Evolutionary conservation across 2,888 invertebrate species (phyloP).

Genomic region (Smittia sp.): DNA sequence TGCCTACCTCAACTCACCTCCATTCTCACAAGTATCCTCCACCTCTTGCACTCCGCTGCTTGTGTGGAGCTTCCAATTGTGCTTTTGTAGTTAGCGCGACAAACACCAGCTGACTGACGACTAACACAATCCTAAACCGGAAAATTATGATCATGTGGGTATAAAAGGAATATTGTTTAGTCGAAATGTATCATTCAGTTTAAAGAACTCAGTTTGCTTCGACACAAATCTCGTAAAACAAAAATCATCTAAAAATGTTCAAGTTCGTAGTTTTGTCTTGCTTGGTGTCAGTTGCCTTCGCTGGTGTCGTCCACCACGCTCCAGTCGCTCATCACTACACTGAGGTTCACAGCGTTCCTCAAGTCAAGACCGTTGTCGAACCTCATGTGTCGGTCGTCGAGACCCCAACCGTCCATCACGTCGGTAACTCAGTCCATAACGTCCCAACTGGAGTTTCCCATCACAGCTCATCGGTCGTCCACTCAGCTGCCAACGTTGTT

Average conservation of each 20-base stretch:
- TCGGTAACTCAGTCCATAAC: conserved; percentile 31
- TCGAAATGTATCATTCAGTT: conserved; percentile 40
- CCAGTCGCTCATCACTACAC: neutral
- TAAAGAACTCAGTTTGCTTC: conserved; percentile 36
- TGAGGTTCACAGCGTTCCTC: neutral
- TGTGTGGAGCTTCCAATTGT: neutral
- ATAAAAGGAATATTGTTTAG: conserved; percentile 38
- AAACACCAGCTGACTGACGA: neutral
- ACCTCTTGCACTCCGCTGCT: neutral
- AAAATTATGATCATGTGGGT: conserved; percentile 26
- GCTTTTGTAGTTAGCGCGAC: conserved; percentile 1
- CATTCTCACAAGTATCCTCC: conserved; percentile 4
- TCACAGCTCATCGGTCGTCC: conserved; percentile 37
- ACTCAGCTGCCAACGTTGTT: conserved; percentile 22
- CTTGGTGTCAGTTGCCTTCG: conserved; percentile 30
- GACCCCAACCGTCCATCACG: conserved; percentile 36
- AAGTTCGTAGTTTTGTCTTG: conserved; percentile 41
- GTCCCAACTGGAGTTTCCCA: conserved; percentile 39
- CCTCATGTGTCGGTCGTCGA: conserved; percentile 19
- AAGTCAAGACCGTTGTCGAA: conserved; percentile 26
- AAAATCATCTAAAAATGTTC: conserved; percentile 40
- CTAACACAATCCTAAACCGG: conserved; percentile 3
- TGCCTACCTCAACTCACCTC: neutral
- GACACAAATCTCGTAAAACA: conserved; percentile 38
- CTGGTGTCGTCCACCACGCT: conserved; percentile 7